Evolutionary conservation across 2,113 vertebrate species (phyloP).

Genomic region (Herpetotheres cachinnans): DNA sequence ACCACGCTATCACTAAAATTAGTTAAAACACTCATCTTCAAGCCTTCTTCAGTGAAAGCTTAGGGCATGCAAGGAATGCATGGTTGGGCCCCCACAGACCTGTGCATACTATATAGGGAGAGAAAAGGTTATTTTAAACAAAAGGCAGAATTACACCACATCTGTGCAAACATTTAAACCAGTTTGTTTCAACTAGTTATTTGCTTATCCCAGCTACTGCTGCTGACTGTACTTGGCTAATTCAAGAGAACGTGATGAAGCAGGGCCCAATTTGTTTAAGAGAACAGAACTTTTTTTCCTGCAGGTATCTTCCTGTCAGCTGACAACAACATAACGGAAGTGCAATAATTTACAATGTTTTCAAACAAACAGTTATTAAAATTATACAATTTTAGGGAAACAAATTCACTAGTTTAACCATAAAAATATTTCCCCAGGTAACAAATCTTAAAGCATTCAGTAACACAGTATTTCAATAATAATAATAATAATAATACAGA

Average conservation of each 20-base stretch:
- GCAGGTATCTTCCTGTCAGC: conserved; percentile 33
- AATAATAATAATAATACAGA: neutral
- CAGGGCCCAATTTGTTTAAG: neutral
- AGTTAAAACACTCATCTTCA: neutral
- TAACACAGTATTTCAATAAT: conserved; percentile 33
- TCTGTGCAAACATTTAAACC: conserved; percentile 26
- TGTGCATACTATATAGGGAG: neutral
- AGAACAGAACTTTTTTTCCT: conserved; percentile 32
- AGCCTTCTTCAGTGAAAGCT: neutral
- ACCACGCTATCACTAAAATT: neutral
- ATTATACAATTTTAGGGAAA: conserved; percentile 53
- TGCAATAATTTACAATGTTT: conserved; percentile 68
- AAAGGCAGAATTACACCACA: conserved; percentile 22
- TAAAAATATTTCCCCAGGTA: conserved; percentile 40
- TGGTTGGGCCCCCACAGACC: neutral
- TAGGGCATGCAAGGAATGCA: conserved; percentile 5
- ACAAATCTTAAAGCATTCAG: conserved; percentile 43
- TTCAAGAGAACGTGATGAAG: conserved; percentile 3
- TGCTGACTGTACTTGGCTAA: neutral
- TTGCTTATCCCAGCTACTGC: neutral
- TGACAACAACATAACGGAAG: conserved; percentile 52
- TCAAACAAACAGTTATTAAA: conserved; percentile 59
- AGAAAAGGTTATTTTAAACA: neutral
- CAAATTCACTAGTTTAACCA: conserved; percentile 55
- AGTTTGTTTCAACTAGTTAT: neutral